Percentiles rank a stretch among this genome's conserved stretches.
Evolutionary conservation across 2,797 vertebrate species (phyloP).

Genomic region (Halcyon smyrnensis): DNA sequence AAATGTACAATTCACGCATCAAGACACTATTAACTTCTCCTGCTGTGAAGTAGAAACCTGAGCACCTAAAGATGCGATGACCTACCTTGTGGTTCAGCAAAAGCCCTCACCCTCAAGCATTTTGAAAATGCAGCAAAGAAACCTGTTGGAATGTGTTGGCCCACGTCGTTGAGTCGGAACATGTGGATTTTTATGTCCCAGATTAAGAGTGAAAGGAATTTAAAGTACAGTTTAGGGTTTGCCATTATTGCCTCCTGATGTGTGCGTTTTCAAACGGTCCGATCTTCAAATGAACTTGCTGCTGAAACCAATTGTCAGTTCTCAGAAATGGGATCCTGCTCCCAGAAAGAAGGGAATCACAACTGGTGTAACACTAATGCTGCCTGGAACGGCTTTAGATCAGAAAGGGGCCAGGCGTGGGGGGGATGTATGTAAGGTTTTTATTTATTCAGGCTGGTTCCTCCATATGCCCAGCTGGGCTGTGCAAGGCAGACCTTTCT

Average conservation of each 20-base stretch:
- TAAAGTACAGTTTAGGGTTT: background rate
- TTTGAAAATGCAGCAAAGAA: background rate
- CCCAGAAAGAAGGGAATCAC: background rate
- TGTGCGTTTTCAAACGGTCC: background rate
- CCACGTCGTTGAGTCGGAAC: background rate
- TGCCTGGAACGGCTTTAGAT: background rate
- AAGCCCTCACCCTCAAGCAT: background rate
- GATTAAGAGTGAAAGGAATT: constrained; percentile 19
- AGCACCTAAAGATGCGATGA: background rate
- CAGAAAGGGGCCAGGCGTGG: background rate
- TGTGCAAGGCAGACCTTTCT: constrained; percentile 45
- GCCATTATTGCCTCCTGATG: background rate
- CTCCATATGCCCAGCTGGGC: constrained; percentile 32
- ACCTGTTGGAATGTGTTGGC: background rate
- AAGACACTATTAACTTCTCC: background rate
- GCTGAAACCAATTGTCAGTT: background rate
- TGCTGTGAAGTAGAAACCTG: background rate
- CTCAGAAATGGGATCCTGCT: background rate
- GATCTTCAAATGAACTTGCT: background rate
- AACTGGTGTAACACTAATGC: background rate
- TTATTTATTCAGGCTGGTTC: constrained; percentile 50
- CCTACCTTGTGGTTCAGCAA: background rate
- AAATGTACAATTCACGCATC: background rate
- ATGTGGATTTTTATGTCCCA: background rate
- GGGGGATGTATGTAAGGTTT: constrained; percentile 6